phyloP scores from a whole-genome alignment of 2,797 vertebrate genomes.

The Melanogrammus aeglefinus region DNA sequence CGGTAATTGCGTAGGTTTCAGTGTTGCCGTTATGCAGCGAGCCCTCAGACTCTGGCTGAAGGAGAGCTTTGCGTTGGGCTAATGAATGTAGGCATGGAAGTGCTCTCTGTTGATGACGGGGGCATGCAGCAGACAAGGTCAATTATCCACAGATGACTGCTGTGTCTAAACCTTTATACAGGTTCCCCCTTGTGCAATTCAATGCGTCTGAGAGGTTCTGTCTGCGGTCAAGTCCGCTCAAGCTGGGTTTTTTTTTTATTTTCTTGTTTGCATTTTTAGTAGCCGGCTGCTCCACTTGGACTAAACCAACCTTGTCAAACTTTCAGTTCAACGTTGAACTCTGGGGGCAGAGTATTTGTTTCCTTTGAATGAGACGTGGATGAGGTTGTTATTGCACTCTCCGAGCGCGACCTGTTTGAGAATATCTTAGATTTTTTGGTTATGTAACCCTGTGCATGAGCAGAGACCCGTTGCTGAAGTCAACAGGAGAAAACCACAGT shows the following conservation, averaged over 20 bases:
- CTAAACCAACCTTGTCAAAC: not conserved
- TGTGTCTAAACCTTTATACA: slow-evolving; percentile 36
- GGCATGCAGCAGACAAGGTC: slow-evolving; percentile 61
- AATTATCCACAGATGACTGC: slow-evolving; percentile 49
- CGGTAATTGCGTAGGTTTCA: slow-evolving; percentile 65
- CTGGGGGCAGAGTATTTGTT: not conserved
- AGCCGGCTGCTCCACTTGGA: not conserved
- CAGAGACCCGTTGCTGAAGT: slow-evolving; percentile 64
- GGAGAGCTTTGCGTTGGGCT: slow-evolving; percentile 56
- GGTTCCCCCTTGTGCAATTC: slow-evolving; percentile 29
- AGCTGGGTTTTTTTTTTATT: not conserved
- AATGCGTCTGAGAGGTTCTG: not conserved
- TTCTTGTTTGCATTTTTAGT: not conserved
- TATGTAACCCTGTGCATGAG: slow-evolving; percentile 13
- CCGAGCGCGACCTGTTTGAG: slow-evolving; percentile 30
- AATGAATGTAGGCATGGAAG: slow-evolving; percentile 64
- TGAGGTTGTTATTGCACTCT: not conserved
- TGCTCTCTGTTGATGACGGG: slow-evolving; percentile 63
- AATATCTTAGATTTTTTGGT: slow-evolving; percentile 5
- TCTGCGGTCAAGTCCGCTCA: not conserved
- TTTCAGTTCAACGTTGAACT: not conserved
- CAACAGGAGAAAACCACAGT: slow-evolving; percentile 59
- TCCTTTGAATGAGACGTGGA: not conserved
- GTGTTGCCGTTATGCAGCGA: slow-evolving; percentile 50
- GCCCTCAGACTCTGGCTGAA: slow-evolving; percentile 54